phyloP scores from a whole-genome alignment of 2,888 invertebrate genomes.

The Rhingia campestris region DNA sequence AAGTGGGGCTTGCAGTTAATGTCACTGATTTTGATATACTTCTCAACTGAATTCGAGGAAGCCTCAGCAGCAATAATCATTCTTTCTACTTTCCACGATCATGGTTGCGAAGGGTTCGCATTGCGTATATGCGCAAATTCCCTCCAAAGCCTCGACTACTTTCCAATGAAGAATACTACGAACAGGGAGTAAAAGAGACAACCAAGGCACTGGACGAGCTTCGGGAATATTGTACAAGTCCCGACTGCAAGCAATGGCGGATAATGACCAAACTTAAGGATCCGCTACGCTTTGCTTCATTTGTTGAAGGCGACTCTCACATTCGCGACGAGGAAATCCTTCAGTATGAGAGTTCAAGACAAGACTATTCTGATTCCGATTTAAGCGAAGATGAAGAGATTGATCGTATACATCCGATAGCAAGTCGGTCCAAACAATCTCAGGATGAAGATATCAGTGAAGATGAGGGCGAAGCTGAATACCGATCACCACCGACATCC shows the following conservation, averaged over 20 bases:
- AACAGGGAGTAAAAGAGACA: conserved; percentile 92
- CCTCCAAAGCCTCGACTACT: conserved; percentile 89
- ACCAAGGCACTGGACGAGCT: conserved; percentile 90
- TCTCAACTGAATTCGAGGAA: conserved; percentile 92
- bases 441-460: conserved; percentile 54
- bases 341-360: conserved; percentile 86
- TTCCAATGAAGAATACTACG: conserved; percentile 92
- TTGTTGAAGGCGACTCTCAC: conserved; percentile 93
- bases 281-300: conserved; percentile 88
- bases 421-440: not conserved
- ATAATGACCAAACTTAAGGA: conserved; percentile 77
- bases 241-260: conserved; percentile 95
- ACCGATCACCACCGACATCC: conserved; percentile 36
- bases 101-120: conserved; percentile 69
- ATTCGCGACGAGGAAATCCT: conserved; percentile 91
- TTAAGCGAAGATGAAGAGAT: conserved; percentile 75
- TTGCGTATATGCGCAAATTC: conserved; percentile 86
- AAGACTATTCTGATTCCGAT: conserved; percentile 75
- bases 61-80: conserved; percentile 88
- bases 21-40: conserved; percentile 88
- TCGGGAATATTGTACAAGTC: conserved; percentile 92
- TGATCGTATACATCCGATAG: not conserved
- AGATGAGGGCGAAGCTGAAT: conserved; percentile 47
- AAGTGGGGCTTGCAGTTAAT: conserved; percentile 93
- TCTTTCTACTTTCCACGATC: conserved; percentile 86